These are phyloP conservation scores for Neelides folsomi DNA, from an alignment of 2,888 invertebrate species.

Conservation along the genomic window DNA sequence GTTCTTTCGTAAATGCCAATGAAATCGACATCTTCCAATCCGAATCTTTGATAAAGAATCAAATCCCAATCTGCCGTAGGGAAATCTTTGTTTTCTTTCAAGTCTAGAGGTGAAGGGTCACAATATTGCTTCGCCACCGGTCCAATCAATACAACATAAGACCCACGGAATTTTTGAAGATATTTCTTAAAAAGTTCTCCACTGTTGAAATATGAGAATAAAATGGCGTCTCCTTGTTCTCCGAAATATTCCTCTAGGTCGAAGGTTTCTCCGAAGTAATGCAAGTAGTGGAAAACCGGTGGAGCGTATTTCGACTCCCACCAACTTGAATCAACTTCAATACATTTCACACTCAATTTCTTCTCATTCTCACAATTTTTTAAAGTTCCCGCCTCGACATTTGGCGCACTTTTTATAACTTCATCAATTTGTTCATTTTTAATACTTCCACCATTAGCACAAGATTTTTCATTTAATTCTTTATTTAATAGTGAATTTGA, in stretches of 20 bases:
- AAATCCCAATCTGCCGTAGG: slow-evolving; percentile 26
- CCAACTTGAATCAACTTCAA: slow-evolving; percentile 68
- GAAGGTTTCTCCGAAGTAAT: slow-evolving; percentile 43
- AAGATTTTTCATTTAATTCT: too few relatives aligned
- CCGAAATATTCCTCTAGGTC: slow-evolving; percentile 38
- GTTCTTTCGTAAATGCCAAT: slow-evolving; percentile 22
- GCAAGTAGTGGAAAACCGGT: slow-evolving; percentile 53
- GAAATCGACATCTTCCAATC: slow-evolving; percentile 25
- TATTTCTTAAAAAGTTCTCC: slow-evolving; percentile 54
- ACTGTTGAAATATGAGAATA: slow-evolving; percentile 74
- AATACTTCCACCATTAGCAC: too few relatives aligned
- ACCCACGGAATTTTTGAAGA: slow-evolving; percentile 49
- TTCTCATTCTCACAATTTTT: slow-evolving; percentile 10
- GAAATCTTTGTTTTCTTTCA: slow-evolving; percentile 21
- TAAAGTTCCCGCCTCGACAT: too few relatives aligned
- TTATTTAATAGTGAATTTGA: too few relatives aligned
- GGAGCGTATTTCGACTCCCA: slow-evolving; percentile 65
- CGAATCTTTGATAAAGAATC: slow-evolving; percentile 22
- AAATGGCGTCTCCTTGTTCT: slow-evolving; percentile 41
- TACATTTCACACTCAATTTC: slow-evolving; percentile 49
- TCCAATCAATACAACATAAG: slow-evolving; percentile 58
- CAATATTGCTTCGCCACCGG: slow-evolving; percentile 38
- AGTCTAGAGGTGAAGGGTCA: slow-evolving; percentile 14
- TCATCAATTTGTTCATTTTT: slow-evolving; percentile 5
- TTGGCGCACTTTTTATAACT: too few relatives aligned